phyloP scores from a whole-genome alignment of 2,797 vertebrate genomes.

The Hippocampus kuda region DNA sequence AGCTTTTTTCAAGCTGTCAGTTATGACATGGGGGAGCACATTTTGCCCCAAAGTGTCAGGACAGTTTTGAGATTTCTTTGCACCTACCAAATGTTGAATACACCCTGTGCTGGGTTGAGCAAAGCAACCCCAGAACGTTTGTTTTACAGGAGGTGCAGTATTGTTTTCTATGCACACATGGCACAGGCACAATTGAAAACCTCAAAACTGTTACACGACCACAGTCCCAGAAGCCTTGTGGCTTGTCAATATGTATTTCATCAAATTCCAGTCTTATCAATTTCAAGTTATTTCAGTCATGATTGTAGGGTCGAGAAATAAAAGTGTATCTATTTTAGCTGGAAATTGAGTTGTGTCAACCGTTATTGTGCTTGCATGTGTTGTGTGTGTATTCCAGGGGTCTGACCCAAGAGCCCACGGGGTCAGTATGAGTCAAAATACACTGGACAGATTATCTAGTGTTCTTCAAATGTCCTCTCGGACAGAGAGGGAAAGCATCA shows the following conservation, averaged over 20 bases:
- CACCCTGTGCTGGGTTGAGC: neutral
- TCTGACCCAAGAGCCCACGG: constrained; percentile 37
- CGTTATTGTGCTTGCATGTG: neutral
- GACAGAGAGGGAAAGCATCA: constrained; percentile 44
- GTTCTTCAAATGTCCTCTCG: constrained; percentile 54
- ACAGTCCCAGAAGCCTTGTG: neutral
- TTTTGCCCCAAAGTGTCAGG: too few species aligned
- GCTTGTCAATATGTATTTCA: neutral
- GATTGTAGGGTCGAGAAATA: neutral
- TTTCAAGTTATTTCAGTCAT: neutral
- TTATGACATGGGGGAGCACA: too few species aligned
- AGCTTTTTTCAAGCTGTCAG: too few species aligned
- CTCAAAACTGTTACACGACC: neutral
- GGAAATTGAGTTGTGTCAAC: neutral
- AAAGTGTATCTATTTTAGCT: neutral
- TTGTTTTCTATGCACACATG: neutral
- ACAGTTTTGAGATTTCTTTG: too few species aligned
- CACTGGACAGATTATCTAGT: constrained; percentile 45
- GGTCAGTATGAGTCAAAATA: constrained; percentile 50
- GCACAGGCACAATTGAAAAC: neutral
- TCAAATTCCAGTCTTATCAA: neutral
- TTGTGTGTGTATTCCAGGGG: constrained; percentile 25
- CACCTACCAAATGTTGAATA: too few species aligned
- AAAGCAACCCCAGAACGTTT: neutral
- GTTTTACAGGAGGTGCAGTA: neutral